phyloP scores from a whole-genome alignment of 2,113 vertebrate species.

The Struthio camelus region DNA sequence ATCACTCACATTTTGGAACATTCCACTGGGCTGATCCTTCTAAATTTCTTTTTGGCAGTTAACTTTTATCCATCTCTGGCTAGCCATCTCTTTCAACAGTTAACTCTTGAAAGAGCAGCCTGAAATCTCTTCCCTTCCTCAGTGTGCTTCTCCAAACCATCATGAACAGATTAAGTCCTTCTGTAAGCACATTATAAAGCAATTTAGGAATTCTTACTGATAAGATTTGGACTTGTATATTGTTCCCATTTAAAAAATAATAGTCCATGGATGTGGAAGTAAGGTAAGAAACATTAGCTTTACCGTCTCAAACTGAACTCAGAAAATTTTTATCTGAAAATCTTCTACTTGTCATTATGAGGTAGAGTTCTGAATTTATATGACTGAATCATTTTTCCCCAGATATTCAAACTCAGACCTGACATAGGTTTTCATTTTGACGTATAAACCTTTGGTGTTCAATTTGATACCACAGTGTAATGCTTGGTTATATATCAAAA shows the following conservation, averaged over 20 bases:
- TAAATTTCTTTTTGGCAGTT: background rate
- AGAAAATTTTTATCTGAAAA: background rate
- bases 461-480: background rate
- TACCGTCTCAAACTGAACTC: background rate
- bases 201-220: background rate
- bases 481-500: background rate
- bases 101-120: background rate
- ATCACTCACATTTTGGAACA: background rate
- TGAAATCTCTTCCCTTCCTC: background rate
- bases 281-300: background rate
- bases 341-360: background rate
- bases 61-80: background rate
- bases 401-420: background rate
- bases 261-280: background rate
- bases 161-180: background rate
- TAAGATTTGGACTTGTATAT: background rate
- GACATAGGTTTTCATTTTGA: background rate
- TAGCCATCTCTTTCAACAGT: background rate
- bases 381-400: background rate
- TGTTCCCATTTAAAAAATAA: background rate
- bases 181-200: background rate
- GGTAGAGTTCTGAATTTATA: background rate
- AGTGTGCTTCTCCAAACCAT: background rate
- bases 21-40: background rate
- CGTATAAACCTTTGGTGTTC: background rate